Conservation (phyloP, 1,140 invertebrate species). For the Polyergus mexicanus region DNA sequence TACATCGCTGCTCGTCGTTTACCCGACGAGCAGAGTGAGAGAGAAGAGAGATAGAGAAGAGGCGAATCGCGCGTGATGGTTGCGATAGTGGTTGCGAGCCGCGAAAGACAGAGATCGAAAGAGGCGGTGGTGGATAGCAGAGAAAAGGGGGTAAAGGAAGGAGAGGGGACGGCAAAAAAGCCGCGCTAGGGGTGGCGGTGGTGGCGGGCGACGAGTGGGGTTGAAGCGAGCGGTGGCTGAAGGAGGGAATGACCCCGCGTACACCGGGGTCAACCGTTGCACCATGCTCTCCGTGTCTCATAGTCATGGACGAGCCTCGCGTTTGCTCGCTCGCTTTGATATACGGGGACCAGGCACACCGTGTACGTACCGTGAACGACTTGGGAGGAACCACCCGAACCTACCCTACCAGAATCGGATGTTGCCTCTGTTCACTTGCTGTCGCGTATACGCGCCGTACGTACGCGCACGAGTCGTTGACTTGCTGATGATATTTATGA, state of each 20-base stretch:
- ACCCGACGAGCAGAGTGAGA: slow-evolving; percentile 56
- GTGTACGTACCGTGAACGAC: slow-evolving; percentile 1
- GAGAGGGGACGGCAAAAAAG: slow-evolving; percentile 32
- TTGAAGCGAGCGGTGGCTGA: slow-evolving; percentile 72
- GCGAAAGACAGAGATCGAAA: slow-evolving; percentile 42
- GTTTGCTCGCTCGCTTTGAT: slow-evolving; percentile 45
- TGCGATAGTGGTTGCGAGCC: slow-evolving; percentile 60
- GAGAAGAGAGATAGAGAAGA: slow-evolving; percentile 34
- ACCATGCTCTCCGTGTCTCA: slow-evolving; percentile 71
- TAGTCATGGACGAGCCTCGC: slow-evolving; percentile 68
- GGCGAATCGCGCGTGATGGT: slow-evolving; percentile 66
- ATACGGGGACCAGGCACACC: slow-evolving; percentile 44
- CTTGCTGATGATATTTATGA: slow-evolving; percentile 65
- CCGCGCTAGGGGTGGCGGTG: slow-evolving; percentile 39
- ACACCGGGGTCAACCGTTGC: slow-evolving; percentile 81
- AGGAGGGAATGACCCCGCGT: slow-evolving; percentile 82
- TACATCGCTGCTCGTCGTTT: slow-evolving; percentile 69
- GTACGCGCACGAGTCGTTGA: slow-evolving; percentile 28
- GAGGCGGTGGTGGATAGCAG: slow-evolving; percentile 51
- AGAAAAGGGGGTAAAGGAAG: slow-evolving; percentile 20
- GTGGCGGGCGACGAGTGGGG: slow-evolving; percentile 66
- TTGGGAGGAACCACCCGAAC: slow-evolving; percentile 59
- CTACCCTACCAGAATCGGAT: slow-evolving; percentile 35
- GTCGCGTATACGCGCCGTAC: no score
- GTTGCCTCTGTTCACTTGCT: neutral